These are phyloP conservation scores for Nemotelus pantherinus DNA, from an alignment of 2,888 invertebrate genomes.

Conservation along the genomic window DNA sequence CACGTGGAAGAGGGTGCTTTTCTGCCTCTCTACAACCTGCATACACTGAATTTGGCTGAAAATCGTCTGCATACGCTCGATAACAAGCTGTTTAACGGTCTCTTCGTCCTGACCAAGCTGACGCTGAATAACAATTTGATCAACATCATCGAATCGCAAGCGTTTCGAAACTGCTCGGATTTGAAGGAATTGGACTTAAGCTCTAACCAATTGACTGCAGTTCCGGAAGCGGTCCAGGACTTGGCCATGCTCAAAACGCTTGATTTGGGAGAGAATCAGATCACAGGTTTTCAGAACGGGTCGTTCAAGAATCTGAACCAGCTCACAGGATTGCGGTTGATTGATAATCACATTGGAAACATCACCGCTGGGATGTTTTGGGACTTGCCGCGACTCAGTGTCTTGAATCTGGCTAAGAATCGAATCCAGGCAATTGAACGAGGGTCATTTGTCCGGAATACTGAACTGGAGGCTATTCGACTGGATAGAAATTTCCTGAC, in stretches of 20 bases:
- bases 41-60: slow-evolving; percentile 88
- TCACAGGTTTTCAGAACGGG: slow-evolving; percentile 82
- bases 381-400: slow-evolving; percentile 84
- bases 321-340: slow-evolving; percentile 85
- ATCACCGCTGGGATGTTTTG: slow-evolving; percentile 86
- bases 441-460: slow-evolving; percentile 83
- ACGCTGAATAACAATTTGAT: slow-evolving; percentile 88
- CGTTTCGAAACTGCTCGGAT: slow-evolving; percentile 88
- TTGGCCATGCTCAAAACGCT: slow-evolving; percentile 85
- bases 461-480: slow-evolving; percentile 84
- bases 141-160: slow-evolving; percentile 78
- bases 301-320: slow-evolving; percentile 87
- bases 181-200: slow-evolving; percentile 89
- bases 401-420: slow-evolving; percentile 89
- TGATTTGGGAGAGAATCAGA: slow-evolving; percentile 92
- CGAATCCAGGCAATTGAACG: slow-evolving; percentile 86
- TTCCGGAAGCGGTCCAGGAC: slow-evolving; percentile 85
- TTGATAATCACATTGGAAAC: slow-evolving; percentile 90
- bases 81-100: slow-evolving; percentile 82
- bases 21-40: slow-evolving; percentile 85
- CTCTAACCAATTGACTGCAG: slow-evolving; percentile 82
- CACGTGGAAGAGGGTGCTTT: slow-evolving; percentile 90
- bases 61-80: slow-evolving; percentile 85
- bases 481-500: slow-evolving; percentile 88
- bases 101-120: slow-evolving; percentile 83